Base-by-base conservation (phyloP, 1,140 invertebrate species). In the Drosophila littoralis region DNA sequence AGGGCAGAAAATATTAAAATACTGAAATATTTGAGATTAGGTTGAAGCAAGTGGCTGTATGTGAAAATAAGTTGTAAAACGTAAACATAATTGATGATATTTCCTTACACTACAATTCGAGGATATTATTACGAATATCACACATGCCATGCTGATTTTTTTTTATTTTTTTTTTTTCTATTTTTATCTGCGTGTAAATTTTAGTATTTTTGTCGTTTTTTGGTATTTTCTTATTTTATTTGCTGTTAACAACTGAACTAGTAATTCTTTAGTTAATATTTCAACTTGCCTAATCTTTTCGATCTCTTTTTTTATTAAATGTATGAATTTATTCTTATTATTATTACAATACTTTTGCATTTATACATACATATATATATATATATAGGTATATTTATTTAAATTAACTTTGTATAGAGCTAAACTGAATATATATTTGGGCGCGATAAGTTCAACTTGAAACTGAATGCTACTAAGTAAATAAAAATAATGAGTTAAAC, bases 81-180 rank as follows among this genome's bases (percentile, higher is more conserved):
- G 28, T 54, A 64, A 60, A 35, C 13, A 7, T 17, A 61, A 22
- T 46, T 17, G 48, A 61, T 50, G 58, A 45, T 60, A 17, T 35
- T 55, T 45, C 15, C 68, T 77, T 79, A 69, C 17, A 59, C 60
- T 79, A 84, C 28, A 67, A 46, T 67, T 84, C 51, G 67, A 84
- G 77, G 84, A 89, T 89, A 89, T 89, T 84, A 73, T 89, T 73
- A 71, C 79, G 77, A 89, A 84, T 89, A 89, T 89, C 84, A 89
- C 84, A 89, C 81, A 81, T 84, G 83, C 59, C 77, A 79, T 74
- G 52, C 58, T 43, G 2, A n/a, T n/a, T n/a, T n/a, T n/a, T n/a
- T 13, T 52, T 57, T 69, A 63, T 86, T 50, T 55, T 38, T 7
- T 46, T 38, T 55, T 50, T 33, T 42, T 73, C 59, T 72, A 8